Base-by-base conservation (phyloP, 2,888 invertebrate genomes). In the Agriopis aurantiaria region DNA sequence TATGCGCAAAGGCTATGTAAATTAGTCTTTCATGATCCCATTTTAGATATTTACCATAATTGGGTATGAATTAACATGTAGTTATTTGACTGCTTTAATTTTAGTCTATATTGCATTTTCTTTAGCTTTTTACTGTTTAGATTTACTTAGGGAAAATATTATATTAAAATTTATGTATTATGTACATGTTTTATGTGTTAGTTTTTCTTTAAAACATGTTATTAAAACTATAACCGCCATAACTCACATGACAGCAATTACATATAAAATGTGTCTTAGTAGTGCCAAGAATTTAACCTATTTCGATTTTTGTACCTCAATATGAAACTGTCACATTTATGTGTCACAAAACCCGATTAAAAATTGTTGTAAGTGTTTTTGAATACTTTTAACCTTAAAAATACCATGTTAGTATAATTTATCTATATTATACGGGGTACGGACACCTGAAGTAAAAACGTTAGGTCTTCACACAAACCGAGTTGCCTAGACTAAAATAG, bases 241-340 rank as follows among this genome's bases (percentile, higher is more conserved):
- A 69, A 69, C 65, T 53, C 65, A 43, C 57, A 73, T 69, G 23
- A 57, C 17, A 58, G 66, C 12, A 72, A 71, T 65, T 67, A 68
- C 70, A 70, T 65, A 67, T 70, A 73, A 85, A 85, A 85, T 86
- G 88, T 87, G 88, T 88, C 87, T 89, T 89, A 88, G 82, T 88
- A 86, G 90, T 90, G 90, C 89, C 89, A 90, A 90, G 63, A 84
- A 62, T 84, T 73, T 82, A 85, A 78, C 79, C 80, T 74, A 60
- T 72, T 76, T 75, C 62, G 56, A 74, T 75, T 82, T 84, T 83
- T 80, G 33, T 82, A 82, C 76, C 49, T 65, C 55, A 65, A 70
- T 75, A 74, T 55, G 61, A 67, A 59, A 55, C 46, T 65, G 71
- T 73, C 68, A 75, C 72, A 71, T 60, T 60, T 45, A 40, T 49